Percentiles rank a stretch among this genome's conserved stretches.
phyloP scores from a whole-genome alignment of 2,113 vertebrate genomes.

The Myanophis thanlyinensis region DNA sequence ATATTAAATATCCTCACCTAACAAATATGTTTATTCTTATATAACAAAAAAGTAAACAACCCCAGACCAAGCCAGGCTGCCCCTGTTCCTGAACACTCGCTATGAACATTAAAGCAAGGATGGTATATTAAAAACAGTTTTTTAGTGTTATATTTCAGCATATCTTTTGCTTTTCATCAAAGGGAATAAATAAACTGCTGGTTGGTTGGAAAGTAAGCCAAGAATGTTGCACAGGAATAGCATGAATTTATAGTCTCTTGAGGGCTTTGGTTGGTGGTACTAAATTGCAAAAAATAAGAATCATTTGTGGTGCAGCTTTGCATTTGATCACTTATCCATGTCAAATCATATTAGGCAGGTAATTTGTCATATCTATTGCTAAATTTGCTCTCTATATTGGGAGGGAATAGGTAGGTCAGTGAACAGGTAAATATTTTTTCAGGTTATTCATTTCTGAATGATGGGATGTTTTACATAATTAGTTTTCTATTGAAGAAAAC shows the following conservation, averaged over 20 bases:
- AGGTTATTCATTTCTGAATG: background rate
- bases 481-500: background rate
- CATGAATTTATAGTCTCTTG: background rate
- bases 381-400: background rate
- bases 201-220: background rate
- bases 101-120: background rate
- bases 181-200: slow-evolving; percentile 19
- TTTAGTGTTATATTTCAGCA: background rate
- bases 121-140: background rate
- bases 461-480: background rate
- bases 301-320: background rate
- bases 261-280: background rate
- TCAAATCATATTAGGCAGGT: background rate
- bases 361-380: background rate
- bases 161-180: background rate
- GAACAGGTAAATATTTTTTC: background rate
- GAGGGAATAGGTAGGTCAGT: background rate
- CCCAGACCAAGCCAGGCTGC: background rate
- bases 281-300: background rate
- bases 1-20: background rate
- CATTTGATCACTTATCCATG: background rate
- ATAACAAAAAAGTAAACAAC: background rate
- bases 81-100: background rate
- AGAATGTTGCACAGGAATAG: background rate
- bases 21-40: background rate